Percentiles rank a stretch among this genome's conserved stretches.
Evolutionary conservation across 2,797 vertebrate species (phyloP).

Genomic region (Xerus rutilus): DNA sequence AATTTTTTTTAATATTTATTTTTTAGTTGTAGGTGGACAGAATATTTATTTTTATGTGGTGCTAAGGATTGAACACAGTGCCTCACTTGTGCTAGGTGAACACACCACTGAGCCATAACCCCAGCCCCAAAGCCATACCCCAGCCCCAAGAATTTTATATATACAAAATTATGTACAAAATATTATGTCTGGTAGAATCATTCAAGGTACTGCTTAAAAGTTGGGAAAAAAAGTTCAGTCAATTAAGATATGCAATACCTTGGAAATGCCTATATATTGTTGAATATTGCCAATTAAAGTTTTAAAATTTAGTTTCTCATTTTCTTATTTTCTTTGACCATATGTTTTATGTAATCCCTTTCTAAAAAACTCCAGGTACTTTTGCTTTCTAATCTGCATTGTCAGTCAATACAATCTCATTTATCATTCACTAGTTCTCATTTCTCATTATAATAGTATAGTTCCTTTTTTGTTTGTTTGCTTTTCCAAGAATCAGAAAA

Average conservation of each 20-base stretch:
- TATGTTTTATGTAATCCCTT: not conserved
- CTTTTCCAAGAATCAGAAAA: not conserved
- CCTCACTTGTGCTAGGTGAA: too few relatives aligned
- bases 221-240: not conserved
- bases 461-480: not conserved
- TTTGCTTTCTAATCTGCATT: conserved; percentile 10
- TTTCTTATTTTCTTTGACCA: conserved; percentile 28
- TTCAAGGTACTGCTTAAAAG: not conserved
- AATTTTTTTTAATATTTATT: not conserved
- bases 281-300: not conserved
- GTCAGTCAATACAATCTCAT: not conserved
- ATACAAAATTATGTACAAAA: not conserved
- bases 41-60: too few relatives aligned
- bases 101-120: too few relatives aligned
- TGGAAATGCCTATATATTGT: conserved; percentile 6
- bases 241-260: not conserved
- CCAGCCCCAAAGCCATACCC: too few relatives aligned
- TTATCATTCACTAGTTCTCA: not conserved
- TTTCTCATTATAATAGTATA: not conserved
- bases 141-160: not conserved
- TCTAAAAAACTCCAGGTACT: conserved; percentile 2
- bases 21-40: too few relatives aligned
- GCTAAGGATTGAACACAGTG: too few relatives aligned
- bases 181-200: not conserved
- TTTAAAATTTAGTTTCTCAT: not conserved